Conservation (phyloP, 2,888 invertebrate genomes). For the Chrysolina oricalcia region DNA sequence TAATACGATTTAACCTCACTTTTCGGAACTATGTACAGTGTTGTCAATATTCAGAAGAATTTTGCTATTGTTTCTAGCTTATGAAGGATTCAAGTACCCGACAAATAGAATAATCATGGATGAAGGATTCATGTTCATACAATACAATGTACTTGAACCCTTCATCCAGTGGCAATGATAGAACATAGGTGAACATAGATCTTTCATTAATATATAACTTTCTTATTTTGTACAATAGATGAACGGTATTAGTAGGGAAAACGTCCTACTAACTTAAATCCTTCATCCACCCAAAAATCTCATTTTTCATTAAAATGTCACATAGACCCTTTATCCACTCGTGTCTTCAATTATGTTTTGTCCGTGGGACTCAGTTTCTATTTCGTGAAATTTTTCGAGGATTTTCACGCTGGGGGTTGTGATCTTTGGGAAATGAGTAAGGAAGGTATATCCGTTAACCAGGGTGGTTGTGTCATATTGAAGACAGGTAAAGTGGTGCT, state of each 20-base stretch:
- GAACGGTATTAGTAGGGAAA: neutral
- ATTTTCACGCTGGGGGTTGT: no score
- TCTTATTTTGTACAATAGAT: neutral
- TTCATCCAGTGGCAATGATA: neutral
- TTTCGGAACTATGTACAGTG: constrained; percentile 21
- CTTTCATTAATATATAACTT: neutral
- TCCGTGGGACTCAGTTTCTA: no score
- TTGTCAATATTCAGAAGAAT: constrained; percentile 22
- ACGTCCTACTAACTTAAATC: neutral
- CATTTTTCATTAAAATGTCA: no score
- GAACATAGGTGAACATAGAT: neutral
- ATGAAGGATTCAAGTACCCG: neutral
- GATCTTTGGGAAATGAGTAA: no score
- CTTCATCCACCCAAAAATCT: no score
- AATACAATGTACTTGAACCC: neutral
- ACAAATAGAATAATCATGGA: neutral
- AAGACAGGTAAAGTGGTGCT: no score
- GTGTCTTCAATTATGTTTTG: no score
- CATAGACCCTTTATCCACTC: no score
- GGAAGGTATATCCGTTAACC: no score
- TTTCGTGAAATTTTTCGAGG: no score
- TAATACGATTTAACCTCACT: constrained; percentile 20
- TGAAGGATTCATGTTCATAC: neutral
- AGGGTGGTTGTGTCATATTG: no score
- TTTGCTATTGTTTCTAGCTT: neutral